Base-by-base conservation (phyloP, 53 echinoderm and acorn worm genomes). In the Astropecten irregularis region DNA sequence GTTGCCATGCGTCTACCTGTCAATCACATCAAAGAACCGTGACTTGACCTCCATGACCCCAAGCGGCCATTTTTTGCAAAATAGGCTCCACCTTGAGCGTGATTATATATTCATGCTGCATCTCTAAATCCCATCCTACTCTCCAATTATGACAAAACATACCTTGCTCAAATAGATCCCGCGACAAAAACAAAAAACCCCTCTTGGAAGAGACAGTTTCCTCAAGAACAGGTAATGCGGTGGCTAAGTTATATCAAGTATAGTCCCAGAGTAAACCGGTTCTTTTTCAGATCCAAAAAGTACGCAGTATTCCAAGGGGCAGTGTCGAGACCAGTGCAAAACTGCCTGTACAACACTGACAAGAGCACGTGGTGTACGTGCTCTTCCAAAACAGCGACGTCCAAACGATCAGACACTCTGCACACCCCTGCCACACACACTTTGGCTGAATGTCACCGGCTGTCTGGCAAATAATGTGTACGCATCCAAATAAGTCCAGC, bases 401-500 rank as follows among this genome's bases (percentile, higher is more conserved):
- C 58, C 27, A 21, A 57, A 54, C 37, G 56, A 40, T 58, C 76
- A 23, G 57, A 38, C 76, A 76, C 56, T 35, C n/a, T n/a, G n/a
- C n/a, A n/a, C n/a, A n/a, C n/a, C 85, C 46, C 21, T 59, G 55
- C 51, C 9, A 44, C 42, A 52, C 59, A 29, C 50, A 49, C 37
- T 31, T 36, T 51, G 21, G 50, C 26, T 71, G 39, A 52, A 73
- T 64, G 73, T 85, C 74, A 73, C 67, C 22, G 46, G 66, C 86
- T 35, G 62, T 74, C 63, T 73, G 66, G 66, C 40, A 25, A 30
- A 73, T 74, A 65, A 76, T 85, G 65, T 74, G 52, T 38, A 50
- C 55, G 50, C 86, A 73, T 53, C 86, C 86, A 85, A 85, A 85
- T 85, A 85, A 85, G 86, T 85, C 86, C 86, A 53, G 86, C 67